These are phyloP conservation scores for Alligator mississippiensis DNA, from an alignment of 2,113 vertebrate genomes.

Conservation along the genomic window DNA sequence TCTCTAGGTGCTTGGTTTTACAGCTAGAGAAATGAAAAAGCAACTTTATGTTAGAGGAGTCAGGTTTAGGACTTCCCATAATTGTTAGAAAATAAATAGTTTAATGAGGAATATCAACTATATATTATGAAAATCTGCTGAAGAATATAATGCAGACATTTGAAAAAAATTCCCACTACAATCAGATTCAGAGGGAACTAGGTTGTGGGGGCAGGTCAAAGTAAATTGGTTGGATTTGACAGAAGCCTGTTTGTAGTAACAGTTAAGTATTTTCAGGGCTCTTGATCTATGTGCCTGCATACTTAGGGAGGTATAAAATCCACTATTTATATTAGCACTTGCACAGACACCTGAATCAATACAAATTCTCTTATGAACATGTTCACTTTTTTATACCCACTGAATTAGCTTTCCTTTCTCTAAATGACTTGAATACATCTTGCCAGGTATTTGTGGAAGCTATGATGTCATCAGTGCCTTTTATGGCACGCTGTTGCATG, in stretches of 20 bases:
- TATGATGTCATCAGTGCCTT: neutral
- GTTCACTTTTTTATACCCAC: neutral
- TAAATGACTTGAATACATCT: rapidly evolving
- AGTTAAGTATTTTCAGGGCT: neutral
- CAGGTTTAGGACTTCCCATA: neutral
- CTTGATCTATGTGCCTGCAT: neutral
- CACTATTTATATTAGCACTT: neutral
- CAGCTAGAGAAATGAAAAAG: neutral
- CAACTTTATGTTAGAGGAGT: neutral
- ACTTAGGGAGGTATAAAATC: neutral
- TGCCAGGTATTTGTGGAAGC: neutral
- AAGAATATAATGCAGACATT: neutral
- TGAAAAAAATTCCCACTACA: neutral
- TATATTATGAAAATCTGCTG: neutral
- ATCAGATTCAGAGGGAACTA: neutral
- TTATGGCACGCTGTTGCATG: neutral
- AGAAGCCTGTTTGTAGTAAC: neutral
- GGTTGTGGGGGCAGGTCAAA: no score
- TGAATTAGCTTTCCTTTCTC: neutral
- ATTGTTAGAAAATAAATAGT: neutral
- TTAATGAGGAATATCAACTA: neutral
- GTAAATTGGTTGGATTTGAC: neutral
- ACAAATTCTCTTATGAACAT: neutral
- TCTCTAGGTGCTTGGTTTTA: neutral
- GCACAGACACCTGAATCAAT: neutral